Evolutionary conservation across 2,888 invertebrate species (phyloP).

Genomic region (Argyresthia albistria): DNA sequence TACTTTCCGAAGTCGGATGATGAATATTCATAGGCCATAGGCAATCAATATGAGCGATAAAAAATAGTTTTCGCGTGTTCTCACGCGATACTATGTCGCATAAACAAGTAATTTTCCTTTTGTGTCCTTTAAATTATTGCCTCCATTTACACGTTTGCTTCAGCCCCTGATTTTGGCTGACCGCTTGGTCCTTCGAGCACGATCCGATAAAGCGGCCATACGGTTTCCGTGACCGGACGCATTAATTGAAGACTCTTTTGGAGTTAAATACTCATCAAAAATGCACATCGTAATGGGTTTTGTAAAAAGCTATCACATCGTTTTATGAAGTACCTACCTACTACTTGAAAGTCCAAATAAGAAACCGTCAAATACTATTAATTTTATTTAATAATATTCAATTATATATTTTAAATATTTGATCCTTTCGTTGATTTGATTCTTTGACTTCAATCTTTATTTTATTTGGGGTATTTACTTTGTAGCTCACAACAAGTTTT

Average conservation of each 20-base stretch:
- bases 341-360: constrained; percentile 7
- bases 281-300: constrained; percentile 60
- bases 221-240: constrained; percentile 57
- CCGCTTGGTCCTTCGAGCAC: constrained; percentile 38
- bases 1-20: constrained; percentile 52
- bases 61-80: constrained; percentile 69
- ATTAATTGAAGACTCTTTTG: constrained; percentile 54
- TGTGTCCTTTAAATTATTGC: constrained; percentile 32
- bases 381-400: no score
- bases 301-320: constrained; percentile 31
- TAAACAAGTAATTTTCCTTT: constrained; percentile 67
- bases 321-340: constrained; percentile 5
- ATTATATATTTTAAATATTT: no score
- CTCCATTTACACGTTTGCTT: constrained; percentile 34
- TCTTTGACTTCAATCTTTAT: no score
- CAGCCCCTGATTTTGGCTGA: constrained; percentile 18
- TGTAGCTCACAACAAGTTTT: no score
- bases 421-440: no score
- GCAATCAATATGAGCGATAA: constrained; percentile 68
- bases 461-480: no score
- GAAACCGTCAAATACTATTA: no score
- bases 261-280: constrained; percentile 53
- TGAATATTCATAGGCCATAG: constrained; percentile 70
- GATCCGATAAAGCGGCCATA: constrained; percentile 41
- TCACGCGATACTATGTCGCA: constrained; percentile 67